Evolutionary conservation across 2,888 invertebrate genomes (phyloP).

Genomic region (Morinoia aosen): DNA sequence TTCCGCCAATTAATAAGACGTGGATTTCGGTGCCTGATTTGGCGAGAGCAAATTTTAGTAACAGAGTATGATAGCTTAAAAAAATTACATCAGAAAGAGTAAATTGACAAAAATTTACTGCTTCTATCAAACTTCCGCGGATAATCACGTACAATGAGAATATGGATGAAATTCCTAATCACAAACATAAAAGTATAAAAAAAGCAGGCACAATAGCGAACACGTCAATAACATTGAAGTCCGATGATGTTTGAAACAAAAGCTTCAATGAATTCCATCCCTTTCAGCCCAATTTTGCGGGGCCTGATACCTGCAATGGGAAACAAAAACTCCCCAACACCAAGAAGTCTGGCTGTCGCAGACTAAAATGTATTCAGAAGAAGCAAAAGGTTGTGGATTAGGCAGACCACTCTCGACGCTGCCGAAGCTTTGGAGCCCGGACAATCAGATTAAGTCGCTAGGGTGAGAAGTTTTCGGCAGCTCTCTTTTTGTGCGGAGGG

Average conservation of each 20-base stretch:
- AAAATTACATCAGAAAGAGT: background rate
- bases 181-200: too few relatives aligned
- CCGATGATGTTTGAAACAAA: background rate
- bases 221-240: background rate
- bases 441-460: conserved; percentile 9
- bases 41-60: background rate
- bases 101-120: background rate
- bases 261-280: background rate
- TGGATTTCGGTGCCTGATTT: background rate
- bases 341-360: background rate
- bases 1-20: background rate
- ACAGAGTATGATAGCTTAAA: background rate
- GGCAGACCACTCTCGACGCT: background rate
- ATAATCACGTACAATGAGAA: background rate
- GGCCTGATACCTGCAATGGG: background rate
- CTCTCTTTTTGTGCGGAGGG: background rate
- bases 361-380: background rate
- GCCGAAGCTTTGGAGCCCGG: background rate
- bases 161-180: too few relatives aligned
- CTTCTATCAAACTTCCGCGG: background rate
- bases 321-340: background rate
- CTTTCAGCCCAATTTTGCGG: background rate
- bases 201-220: too few relatives aligned
- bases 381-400: conserved; percentile 17
- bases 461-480: background rate